Conservation (phyloP, 2,113 vertebrate species). For the Hemicordylus capensis region DNA sequence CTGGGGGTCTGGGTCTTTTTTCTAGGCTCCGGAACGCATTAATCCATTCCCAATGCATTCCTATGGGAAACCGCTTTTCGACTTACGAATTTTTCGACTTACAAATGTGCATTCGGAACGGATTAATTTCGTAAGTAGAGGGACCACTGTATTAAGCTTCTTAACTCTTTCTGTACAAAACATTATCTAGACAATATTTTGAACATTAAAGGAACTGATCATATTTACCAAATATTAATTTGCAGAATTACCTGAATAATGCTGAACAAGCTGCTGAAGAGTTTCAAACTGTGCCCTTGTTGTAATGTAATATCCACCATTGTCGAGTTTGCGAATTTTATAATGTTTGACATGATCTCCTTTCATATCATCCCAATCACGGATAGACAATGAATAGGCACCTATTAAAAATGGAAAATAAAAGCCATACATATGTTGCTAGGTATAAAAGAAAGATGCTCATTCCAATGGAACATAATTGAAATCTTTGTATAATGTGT, state of each 20-base stretch:
- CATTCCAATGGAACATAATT: neutral
- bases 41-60: too few relatives aligned
- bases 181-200: conserved; percentile 45
- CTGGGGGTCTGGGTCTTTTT: too few relatives aligned
- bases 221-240: conserved; percentile 19
- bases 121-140: too few relatives aligned
- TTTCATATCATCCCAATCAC: conserved; percentile 97
- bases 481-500: neutral
- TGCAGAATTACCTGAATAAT: conserved; percentile 91
- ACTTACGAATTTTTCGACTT: too few relatives aligned
- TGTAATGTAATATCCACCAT: conserved; percentile 97
- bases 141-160: too few relatives aligned
- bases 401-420: conserved; percentile 75
- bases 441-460: neutral
- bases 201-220: conserved; percentile 50
- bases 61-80: too few relatives aligned
- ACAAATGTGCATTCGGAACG: too few relatives aligned
- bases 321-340: conserved; percentile 98
- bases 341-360: conserved; percentile 98
- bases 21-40: too few relatives aligned
- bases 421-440: neutral
- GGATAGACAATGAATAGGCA: conserved; percentile 97
- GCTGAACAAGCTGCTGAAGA: conserved; percentile 94
- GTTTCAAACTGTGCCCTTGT: conserved; percentile 97
- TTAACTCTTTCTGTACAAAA: conserved; percentile 11